A percentile compares a stretch with the other conserved stretches of the same genome.
Evolutionary conservation across 2,888 invertebrate genomes (phyloP).

Genomic region (Argyresthia goedartella): DNA sequence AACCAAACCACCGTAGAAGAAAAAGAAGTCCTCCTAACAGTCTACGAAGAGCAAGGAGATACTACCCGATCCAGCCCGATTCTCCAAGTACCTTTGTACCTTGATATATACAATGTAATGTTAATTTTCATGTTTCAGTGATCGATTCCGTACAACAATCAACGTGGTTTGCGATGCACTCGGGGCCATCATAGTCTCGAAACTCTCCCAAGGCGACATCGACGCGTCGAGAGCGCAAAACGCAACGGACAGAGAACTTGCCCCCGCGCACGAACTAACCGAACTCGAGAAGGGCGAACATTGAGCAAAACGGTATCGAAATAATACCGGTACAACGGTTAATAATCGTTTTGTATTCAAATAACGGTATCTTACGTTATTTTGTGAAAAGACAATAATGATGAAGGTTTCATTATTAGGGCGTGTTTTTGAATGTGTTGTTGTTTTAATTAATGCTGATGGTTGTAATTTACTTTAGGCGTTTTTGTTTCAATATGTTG

Average conservation of each 20-base stretch:
- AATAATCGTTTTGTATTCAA: slow-evolving; percentile 27
- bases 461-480: background rate
- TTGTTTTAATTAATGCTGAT: background rate
- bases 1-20: no score
- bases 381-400: slow-evolving; percentile 23
- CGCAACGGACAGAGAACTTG: slow-evolving; percentile 49
- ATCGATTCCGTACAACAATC: slow-evolving; percentile 89
- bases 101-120: background rate
- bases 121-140: slow-evolving; percentile 55
- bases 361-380: slow-evolving; percentile 27
- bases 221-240: slow-evolving; percentile 51
- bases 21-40: no score
- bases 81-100: background rate
- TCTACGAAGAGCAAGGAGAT: no score
- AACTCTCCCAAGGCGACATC: slow-evolving; percentile 82
- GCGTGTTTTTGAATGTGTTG: slow-evolving; percentile 7
- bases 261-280: slow-evolving; percentile 76
- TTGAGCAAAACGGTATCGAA: slow-evolving; percentile 21
- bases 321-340: background rate
- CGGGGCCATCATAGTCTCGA: slow-evolving; percentile 92
- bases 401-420: slow-evolving; percentile 3
- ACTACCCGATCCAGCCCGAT: no score
- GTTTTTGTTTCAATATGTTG: slow-evolving; percentile 1
- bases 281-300: slow-evolving; percentile 71
- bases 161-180: slow-evolving; percentile 97